These are phyloP conservation scores for Laticauda laticaudata DNA, from an alignment of 2,113 vertebrate species.

Conservation along the genomic window DNA sequence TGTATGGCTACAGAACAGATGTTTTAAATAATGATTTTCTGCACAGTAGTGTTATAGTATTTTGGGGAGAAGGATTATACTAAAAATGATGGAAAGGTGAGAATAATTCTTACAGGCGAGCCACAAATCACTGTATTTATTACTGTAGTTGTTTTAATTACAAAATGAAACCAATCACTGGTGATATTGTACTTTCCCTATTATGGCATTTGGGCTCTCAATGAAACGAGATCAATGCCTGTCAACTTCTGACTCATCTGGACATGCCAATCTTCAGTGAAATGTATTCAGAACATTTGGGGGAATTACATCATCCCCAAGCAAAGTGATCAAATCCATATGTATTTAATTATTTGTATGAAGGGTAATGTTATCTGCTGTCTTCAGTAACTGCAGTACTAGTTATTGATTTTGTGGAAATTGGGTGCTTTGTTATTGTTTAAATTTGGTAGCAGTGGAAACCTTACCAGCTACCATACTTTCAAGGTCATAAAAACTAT, in stretches of 20 bases:
- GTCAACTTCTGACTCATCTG: neutral
- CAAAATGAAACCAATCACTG: neutral
- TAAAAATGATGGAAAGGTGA: neutral
- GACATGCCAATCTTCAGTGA: neutral
- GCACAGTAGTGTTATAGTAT: neutral
- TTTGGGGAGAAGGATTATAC: neutral
- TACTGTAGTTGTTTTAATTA: neutral
- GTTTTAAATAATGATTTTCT: neutral
- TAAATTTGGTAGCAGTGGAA: neutral
- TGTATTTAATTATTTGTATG: neutral
- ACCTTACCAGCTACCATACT: neutral
- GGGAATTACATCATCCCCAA: neutral
- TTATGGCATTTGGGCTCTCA: neutral
- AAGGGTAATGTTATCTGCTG: neutral
- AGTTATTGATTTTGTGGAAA: neutral
- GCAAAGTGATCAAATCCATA: fast-evolving
- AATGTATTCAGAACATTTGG: neutral
- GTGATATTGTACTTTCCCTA: neutral
- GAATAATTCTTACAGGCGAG: neutral
- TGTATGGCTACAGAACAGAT: neutral
- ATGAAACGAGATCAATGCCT: neutral
- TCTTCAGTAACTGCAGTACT: neutral
- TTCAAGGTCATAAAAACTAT: neutral
- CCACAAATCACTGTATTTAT: neutral
- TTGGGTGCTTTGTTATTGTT: neutral